Evolutionary conservation across 2,113 vertebrate species (phyloP).

Genomic region (Passer domesticus): DNA sequence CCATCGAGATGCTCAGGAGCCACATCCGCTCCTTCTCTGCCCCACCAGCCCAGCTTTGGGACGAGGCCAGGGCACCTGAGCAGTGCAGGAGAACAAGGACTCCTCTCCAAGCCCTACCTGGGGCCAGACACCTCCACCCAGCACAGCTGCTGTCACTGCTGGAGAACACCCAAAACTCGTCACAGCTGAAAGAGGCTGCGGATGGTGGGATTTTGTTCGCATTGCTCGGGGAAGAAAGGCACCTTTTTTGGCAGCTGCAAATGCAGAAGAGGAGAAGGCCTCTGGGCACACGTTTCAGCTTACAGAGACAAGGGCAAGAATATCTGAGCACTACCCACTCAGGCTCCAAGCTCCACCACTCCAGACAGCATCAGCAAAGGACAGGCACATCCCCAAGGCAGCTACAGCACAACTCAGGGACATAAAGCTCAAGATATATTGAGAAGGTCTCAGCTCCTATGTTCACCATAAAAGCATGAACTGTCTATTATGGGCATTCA

Average conservation of each 20-base stretch:
- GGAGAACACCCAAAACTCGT: not conserved
- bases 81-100: not conserved
- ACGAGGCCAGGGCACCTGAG: not conserved
- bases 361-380: not conserved
- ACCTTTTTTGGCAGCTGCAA: not conserved
- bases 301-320: not conserved
- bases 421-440: not conserved
- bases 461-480: not conserved
- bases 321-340: not conserved
- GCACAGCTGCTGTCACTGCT: not conserved
- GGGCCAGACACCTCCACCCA: not conserved
- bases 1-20: fast-evolving
- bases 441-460: not conserved
- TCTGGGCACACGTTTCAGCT: not conserved
- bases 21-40: not conserved
- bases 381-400: not conserved
- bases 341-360: not conserved
- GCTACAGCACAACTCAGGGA: not conserved
- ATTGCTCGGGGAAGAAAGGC: not conserved
- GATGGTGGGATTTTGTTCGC: not conserved
- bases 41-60: not conserved
- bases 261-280: not conserved
- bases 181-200: not conserved
- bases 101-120: not conserved
- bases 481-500: not conserved